These are phyloP conservation scores for Kryptopterus vitreolus DNA, from an alignment of 2,797 vertebrate genomes.

Conservation along the genomic window DNA sequence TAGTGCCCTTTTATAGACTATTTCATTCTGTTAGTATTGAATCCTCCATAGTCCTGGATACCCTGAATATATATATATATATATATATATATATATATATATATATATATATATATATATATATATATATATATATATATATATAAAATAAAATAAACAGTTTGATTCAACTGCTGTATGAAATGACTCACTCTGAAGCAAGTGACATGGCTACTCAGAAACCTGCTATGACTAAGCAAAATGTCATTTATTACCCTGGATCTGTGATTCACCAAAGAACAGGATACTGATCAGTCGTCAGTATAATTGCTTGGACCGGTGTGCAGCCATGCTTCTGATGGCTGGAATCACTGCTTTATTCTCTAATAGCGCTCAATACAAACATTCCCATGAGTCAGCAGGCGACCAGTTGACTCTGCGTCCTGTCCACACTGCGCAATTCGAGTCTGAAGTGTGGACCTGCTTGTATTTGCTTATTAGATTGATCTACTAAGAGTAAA, in stretches of 20 bases:
- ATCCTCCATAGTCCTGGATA: background rate
- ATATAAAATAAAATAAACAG: no score
- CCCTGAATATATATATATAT: no score
- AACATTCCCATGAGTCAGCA: conserved; percentile 53
- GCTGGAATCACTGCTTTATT: conserved; percentile 36
- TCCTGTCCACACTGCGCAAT: conserved; percentile 28
- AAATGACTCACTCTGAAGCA: conserved; percentile 1
- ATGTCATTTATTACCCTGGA: background rate
- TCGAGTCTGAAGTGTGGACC: background rate
- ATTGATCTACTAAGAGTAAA: background rate
- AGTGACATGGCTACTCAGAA: background rate
- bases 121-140: no score
- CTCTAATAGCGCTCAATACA: conserved; percentile 32
- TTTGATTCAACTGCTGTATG: background rate
- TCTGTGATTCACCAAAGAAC: background rate
- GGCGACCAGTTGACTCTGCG: no score
- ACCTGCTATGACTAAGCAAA: conserved; percentile 29
- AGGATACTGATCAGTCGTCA: background rate
- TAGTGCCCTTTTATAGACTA: background rate
- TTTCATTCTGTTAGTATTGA: background rate
- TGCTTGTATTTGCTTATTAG: background rate
- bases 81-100: no score
- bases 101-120: no score
- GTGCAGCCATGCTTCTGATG: background rate
- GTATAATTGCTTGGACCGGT: background rate